Evolutionary conservation across 2,113 vertebrate species (phyloP).

Genomic region (Bostrychus sinensis): DNA sequence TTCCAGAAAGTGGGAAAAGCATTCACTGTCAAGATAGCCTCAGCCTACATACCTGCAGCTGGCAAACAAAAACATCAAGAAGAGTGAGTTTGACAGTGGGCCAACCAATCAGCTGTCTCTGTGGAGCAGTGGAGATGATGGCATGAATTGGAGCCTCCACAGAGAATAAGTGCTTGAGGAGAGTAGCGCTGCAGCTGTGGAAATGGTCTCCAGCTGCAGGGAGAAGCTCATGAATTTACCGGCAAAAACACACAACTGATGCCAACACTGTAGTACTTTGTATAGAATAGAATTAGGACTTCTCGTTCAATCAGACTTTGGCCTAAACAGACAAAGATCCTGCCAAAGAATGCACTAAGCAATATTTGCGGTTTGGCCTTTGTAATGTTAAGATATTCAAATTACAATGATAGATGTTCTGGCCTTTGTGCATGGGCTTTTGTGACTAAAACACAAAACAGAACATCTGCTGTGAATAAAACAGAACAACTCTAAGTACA

Average conservation of each 20-base stretch:
- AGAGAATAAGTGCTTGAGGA: conserved; percentile 1
- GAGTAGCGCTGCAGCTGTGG: not conserved
- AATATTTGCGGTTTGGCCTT: conserved; percentile 37
- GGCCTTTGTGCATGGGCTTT: not conserved
- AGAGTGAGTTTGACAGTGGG: conserved; percentile 33
- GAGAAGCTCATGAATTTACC: too few species aligned
- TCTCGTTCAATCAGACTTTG: conserved; percentile 28
- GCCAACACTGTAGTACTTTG: not conserved
- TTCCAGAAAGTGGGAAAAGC: conserved; percentile 1
- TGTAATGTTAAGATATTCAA: not conserved
- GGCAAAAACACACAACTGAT: not conserved
- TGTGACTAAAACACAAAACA: not conserved
- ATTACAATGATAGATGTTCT: too few species aligned
- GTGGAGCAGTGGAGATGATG: conserved; percentile 23
- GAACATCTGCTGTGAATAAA: too few species aligned
- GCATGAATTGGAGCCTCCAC: conserved; percentile 12
- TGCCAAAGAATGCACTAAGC: conserved; percentile 30
- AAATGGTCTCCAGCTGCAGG: not conserved
- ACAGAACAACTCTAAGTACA: too few species aligned
- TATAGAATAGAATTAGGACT: not conserved
- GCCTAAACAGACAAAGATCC: conserved; percentile 18
- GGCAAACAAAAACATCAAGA: conserved; percentile 20
- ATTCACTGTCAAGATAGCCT: not conserved
- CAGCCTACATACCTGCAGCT: not conserved
- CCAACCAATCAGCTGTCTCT: conserved; percentile 35